These are phyloP conservation scores for Trogon melanurus DNA, from an alignment of 2,113 vertebrate genomes.

Conservation along the genomic window DNA sequence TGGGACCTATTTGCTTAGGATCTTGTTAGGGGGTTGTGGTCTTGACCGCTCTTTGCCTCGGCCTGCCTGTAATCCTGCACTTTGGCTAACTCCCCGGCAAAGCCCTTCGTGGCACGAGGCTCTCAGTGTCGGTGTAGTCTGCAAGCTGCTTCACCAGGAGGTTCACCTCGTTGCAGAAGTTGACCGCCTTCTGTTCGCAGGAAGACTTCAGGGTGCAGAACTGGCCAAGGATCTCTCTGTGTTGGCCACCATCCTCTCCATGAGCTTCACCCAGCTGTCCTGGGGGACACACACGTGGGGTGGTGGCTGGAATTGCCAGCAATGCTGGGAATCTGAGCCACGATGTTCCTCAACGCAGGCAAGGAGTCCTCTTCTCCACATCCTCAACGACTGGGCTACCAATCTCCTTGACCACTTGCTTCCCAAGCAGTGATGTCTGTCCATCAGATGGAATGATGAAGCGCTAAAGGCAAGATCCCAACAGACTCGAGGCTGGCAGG, in stretches of 20 bases:
- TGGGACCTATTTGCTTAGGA: slow-evolving; percentile 10
- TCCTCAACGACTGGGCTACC: background rate
- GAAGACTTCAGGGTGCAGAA: slow-evolving; percentile 76
- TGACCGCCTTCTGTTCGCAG: slow-evolving; percentile 76
- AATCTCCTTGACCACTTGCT: background rate
- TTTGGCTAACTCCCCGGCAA: slow-evolving; percentile 80
- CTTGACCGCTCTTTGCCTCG: slow-evolving; percentile 59
- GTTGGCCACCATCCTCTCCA: slow-evolving; percentile 65
- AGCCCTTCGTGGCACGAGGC: slow-evolving; percentile 59
- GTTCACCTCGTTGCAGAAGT: slow-evolving; percentile 76
- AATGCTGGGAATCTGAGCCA: background rate
- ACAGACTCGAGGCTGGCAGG: background rate
- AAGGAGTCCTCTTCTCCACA: background rate
- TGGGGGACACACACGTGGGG: background rate
- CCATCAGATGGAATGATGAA: fast-evolving
- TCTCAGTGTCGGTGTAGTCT: slow-evolving; percentile 67
- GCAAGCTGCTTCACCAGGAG: slow-evolving; percentile 73
- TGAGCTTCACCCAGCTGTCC: slow-evolving; percentile 66
- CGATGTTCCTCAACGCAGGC: fast-evolving
- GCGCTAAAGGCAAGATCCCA: background rate
- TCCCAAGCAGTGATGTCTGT: background rate
- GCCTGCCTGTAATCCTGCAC: slow-evolving; percentile 87
- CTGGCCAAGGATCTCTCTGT: slow-evolving; percentile 74
- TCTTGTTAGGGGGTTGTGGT: background rate
- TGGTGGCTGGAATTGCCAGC: background rate